Conservation (phyloP, 2,113 vertebrate species). For the Oncorhynchus masou region DNA sequence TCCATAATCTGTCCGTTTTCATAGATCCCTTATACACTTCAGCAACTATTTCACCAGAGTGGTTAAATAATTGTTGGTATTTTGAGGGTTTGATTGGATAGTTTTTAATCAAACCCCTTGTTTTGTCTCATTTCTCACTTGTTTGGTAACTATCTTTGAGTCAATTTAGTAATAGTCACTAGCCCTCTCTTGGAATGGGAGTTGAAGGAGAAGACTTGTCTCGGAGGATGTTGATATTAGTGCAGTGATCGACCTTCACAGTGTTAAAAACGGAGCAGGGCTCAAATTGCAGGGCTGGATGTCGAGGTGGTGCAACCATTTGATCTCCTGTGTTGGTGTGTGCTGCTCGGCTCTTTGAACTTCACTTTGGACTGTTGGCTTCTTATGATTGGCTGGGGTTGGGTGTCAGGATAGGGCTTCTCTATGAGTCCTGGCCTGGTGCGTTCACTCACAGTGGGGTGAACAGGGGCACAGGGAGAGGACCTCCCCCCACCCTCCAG, state of each 20-base stretch:
- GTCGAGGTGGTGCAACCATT: conserved; percentile 36
- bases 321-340: conserved; percentile 42
- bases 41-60: background rate
- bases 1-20: background rate
- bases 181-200: background rate
- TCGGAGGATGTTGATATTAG: background rate
- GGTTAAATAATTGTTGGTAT: background rate
- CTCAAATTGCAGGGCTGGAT: conserved; percentile 17
- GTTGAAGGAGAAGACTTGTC: background rate
- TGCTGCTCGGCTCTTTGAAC: conserved; percentile 58
- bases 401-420: conserved; percentile 38
- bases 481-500: background rate
- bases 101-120: too few species aligned
- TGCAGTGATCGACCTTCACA: conserved; percentile 5
- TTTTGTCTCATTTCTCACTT: too few species aligned
- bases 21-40: background rate
- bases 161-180: background rate
- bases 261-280: background rate
- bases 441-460: conserved; percentile 20
- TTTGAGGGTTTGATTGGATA: too few species aligned
- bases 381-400: conserved; percentile 23
- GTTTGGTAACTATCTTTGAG: too few species aligned
- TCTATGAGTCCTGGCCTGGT: background rate
- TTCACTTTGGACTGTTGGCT: conserved; percentile 41
- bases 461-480: conserved; percentile 21